phyloP scores from a whole-genome alignment of 2,888 invertebrate genomes.

The Drosophila flavopinicola region DNA sequence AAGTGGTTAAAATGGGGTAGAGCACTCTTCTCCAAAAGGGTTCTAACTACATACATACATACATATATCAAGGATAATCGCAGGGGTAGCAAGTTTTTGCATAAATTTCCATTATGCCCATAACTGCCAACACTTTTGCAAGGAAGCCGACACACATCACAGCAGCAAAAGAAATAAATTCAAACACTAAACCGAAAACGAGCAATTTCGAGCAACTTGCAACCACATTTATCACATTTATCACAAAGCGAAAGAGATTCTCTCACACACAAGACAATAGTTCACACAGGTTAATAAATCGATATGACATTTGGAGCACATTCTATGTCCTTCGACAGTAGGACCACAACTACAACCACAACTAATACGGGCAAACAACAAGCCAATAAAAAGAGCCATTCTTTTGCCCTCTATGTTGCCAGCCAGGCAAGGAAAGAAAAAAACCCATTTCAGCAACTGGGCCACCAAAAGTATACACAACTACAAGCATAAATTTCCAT shows the following conservation, averaged over 20 bases:
- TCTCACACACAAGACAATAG: conserved; percentile 63
- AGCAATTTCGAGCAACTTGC: conserved; percentile 70
- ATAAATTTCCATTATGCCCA: conserved; percentile 75
- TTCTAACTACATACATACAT: too few relatives aligned
- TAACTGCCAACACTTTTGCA: conserved; percentile 58
- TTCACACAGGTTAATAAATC: conserved; percentile 81
- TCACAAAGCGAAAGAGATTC: conserved; percentile 34
- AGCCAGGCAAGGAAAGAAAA: conserved; percentile 17
- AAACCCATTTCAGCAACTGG: conserved; percentile 19
- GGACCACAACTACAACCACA: conserved; percentile 19
- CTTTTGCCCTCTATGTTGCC: conserved; percentile 32
- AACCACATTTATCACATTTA: too few relatives aligned
- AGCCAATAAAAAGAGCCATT: conserved; percentile 77
- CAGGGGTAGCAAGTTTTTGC: conserved; percentile 57
- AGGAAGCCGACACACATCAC: conserved; percentile 20
- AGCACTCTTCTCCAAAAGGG: too few relatives aligned
- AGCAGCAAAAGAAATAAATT: conserved; percentile 64
- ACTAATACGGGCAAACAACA: conserved; percentile 45
- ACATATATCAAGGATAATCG: conserved; percentile 69
- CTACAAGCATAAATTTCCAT: conserved; percentile 78
- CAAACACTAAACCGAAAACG: conserved; percentile 67
- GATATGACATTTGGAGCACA: conserved; percentile 75
- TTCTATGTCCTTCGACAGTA: conserved; percentile 1
- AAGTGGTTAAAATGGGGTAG: conserved; percentile 40
- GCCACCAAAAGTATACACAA: conserved; percentile 42